Base-by-base conservation (phyloP, 1,140 invertebrate genomes). In the Ceratina japonica region DNA sequence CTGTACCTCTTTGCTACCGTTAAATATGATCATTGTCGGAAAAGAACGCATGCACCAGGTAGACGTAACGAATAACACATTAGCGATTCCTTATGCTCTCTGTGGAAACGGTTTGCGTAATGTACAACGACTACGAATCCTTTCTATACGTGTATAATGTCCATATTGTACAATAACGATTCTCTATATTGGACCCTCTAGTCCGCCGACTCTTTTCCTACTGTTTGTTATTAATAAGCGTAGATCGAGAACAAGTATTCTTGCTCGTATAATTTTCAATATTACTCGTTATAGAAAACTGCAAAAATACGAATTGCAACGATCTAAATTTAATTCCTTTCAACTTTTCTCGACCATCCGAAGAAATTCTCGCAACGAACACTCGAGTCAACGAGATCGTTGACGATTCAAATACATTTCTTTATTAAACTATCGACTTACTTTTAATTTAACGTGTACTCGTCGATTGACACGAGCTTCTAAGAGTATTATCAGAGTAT, bases 161-260 rank as follows among this genome's bases (percentile, higher is more conserved):
- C 22, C 63, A 44, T 76, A 73, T 83, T 69, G 44, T 68, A 49
- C 52, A 66, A 68, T 74, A 71, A 44, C 27, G 18, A 12, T 62
- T 64, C 59, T 70, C 37, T 44, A 10, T 44, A 49, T 72, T 37
- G 56, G 75, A 85, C 79, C 63, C 66, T 85, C 84, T 85, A 85
- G 79, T 85, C 80, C 52, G 44, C 58, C 52, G 78, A 77, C 75
- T 71, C 70, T 70, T 68, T 78, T 81, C 66, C 61, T 80, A 70
- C 66, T 24, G 37, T 64, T 71, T 71, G 24, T 20, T 79, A 79
- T 74, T 79, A 74, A 66, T 66, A 24, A 27, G 51, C n/a, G n/a
- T 79, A 79, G 77, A 64, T 52, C 15, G 51, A 51, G 54, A 52
- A 4, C 27, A 74, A 64, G 16, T 44, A 78, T 54, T 77, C 51